phyloP scores from a whole-genome alignment of 2,113 vertebrate genomes.

The Maylandia zebra region DNA sequence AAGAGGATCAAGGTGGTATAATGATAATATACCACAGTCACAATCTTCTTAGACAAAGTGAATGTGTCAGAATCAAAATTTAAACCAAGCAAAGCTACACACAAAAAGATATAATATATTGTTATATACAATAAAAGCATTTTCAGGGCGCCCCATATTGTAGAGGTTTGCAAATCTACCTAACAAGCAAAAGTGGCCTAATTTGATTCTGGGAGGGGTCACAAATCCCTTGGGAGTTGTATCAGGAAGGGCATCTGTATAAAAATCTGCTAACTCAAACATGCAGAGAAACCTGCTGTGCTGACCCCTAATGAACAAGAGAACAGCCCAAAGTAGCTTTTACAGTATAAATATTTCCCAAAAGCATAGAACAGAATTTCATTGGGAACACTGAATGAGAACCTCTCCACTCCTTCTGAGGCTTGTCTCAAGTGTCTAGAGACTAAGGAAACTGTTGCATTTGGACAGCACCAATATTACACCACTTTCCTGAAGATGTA shows the following conservation, averaged over 20 bases:
- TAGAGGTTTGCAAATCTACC: neutral
- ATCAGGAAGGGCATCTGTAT: neutral
- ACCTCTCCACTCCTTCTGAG: neutral
- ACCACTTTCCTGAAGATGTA: conserved; percentile 7
- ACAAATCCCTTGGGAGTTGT: neutral
- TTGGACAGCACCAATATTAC: conserved; percentile 11
- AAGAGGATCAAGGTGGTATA: neutral
- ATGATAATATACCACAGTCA: neutral
- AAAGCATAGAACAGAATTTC: neutral
- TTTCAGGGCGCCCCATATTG: neutral
- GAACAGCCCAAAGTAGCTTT: neutral
- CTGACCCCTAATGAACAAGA: neutral
- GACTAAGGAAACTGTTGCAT: conserved; percentile 24
- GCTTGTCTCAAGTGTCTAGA: neutral
- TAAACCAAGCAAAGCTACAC: neutral
- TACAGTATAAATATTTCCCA: neutral
- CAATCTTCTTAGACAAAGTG: neutral
- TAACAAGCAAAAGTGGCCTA: neutral
- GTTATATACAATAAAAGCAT: neutral
- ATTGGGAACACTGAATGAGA: neutral
- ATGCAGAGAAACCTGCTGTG: neutral
- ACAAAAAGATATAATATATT: neutral
- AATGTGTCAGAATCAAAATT: neutral
- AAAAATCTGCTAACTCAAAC: neutral
- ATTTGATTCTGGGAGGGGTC: neutral